A percentile compares a stretch with the other conserved stretches of the same genome.
Evolutionary conservation across 2,888 invertebrate species (phyloP).

Genomic region (Xanthorhoe designata): DNA sequence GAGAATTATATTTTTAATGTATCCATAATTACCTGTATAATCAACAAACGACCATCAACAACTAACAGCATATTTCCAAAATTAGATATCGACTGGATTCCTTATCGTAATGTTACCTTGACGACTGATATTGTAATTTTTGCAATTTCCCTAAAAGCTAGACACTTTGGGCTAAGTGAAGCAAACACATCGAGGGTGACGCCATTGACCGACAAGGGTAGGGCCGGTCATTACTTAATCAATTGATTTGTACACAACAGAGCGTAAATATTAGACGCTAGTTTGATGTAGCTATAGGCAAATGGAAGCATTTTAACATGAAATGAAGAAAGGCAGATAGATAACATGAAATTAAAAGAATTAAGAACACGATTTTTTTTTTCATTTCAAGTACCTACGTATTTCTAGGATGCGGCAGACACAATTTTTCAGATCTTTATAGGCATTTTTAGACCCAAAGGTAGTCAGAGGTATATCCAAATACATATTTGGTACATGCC

Average conservation of each 20-base stretch:
- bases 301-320: background rate
- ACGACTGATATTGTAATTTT: conserved; percentile 6
- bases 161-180: background rate
- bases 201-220: conserved; percentile 14
- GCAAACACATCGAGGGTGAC: conserved; percentile 25
- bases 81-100: background rate
- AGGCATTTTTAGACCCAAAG: too few relatives aligned
- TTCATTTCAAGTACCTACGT: too few relatives aligned
- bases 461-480: too few relatives aligned
- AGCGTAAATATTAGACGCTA: background rate
- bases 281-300: background rate
- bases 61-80: background rate
- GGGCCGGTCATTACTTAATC: conserved; percentile 19
- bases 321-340: too few relatives aligned
- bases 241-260: conserved; percentile 16
- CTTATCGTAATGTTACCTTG: background rate
- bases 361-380: too few relatives aligned
- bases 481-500: too few relatives aligned
- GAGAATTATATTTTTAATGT: too few relatives aligned
- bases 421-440: too few relatives aligned
- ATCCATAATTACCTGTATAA: background rate
- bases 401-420: too few relatives aligned
- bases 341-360: too few relatives aligned
- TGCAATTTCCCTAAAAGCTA: conserved; percentile 24
- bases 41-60: too few relatives aligned